Base-by-base conservation (phyloP, 2,113 vertebrate genomes). In the Platichthys flesus region DNA sequence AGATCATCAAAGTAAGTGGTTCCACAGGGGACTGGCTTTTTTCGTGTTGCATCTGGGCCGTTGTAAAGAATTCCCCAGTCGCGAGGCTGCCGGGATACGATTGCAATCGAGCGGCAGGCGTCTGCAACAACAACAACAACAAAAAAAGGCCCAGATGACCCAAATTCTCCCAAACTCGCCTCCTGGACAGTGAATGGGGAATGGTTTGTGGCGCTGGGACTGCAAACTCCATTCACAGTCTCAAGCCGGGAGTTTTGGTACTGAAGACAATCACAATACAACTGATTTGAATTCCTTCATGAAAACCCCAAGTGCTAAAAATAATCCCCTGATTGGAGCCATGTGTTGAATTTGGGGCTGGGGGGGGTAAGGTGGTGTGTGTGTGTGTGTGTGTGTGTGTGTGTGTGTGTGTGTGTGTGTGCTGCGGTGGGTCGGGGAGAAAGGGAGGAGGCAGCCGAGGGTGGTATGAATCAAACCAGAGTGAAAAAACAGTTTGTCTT, bases 251-350 rank as follows among this genome's bases (percentile, higher is more conserved):
- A 68, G 9, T 15, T 45, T 61, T 21, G 66, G 76, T 78, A 83
- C 67, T 88, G 58, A 52, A 81, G 91, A 90, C 81, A 78, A 89
- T 88, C 80, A 88, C 85, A 88, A 87, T 66, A 57, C 78, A 88
- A 88, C 70, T 85, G 90, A 93, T 91, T 92, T 82, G 86, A 89
- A 93, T 91, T 91, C 89, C 77, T 89, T 51, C 67, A 80, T 72
- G 73, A 80, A 89, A 86, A 85, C 68, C 67, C 71, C 70, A 83
- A 84, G 85, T 82, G 88, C 93, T 94, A 94, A 94, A 94, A 94
- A 94, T 94, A 94, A 93, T 93, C 81, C 12, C 13, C 77, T 94
- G 89, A 94, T 94, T 92, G 87, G 77, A 94, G 78, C 90, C 93
- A 94, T 94, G 89, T 95, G 93, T 90, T 89, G 89, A 77, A 85